Percentiles rank a stretch among this genome's conserved stretches.
phyloP scores from a whole-genome alignment of 2,113 vertebrate genomes.

The Machaerirhynchus nigripectus region DNA sequence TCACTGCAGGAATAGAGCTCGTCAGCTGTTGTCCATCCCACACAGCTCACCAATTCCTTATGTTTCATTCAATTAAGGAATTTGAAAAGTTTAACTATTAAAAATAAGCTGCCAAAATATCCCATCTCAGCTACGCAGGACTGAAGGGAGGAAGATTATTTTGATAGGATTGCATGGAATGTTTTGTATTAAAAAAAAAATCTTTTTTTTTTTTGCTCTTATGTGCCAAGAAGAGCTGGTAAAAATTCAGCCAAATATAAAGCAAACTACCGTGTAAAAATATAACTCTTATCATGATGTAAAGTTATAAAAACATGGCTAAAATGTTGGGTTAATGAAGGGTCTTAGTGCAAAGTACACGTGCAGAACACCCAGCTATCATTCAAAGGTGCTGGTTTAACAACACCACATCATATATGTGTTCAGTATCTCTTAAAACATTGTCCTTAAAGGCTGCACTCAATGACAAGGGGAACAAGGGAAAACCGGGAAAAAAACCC shows the following conservation, averaged over 20 bases:
- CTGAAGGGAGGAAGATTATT: background rate
- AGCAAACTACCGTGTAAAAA: background rate
- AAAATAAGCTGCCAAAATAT: background rate
- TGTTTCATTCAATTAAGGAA: slow-evolving; percentile 84
- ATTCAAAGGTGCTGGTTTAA: background rate
- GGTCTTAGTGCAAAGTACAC: background rate
- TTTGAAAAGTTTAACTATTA: background rate
- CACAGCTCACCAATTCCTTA: slow-evolving; percentile 92
- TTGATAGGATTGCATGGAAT: background rate
- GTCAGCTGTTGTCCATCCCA: slow-evolving; percentile 93
- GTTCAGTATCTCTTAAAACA: background rate
- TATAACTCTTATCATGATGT: background rate
- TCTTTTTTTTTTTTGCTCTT: background rate
- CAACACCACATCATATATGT: background rate
- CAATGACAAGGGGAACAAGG: background rate
- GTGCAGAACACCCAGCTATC: background rate
- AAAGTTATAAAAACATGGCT: background rate
- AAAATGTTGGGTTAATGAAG: background rate
- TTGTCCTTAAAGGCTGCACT: background rate
- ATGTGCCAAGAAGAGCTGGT: background rate
- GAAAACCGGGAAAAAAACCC: background rate
- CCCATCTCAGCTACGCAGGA: background rate
- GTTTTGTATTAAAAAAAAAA: accelerated
- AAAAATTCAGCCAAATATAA: background rate
- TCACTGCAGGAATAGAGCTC: slow-evolving; percentile 94